Evolutionary conservation across 2,797 vertebrate species (phyloP).

Genomic region (Bryconaethiops microstoma): DNA sequence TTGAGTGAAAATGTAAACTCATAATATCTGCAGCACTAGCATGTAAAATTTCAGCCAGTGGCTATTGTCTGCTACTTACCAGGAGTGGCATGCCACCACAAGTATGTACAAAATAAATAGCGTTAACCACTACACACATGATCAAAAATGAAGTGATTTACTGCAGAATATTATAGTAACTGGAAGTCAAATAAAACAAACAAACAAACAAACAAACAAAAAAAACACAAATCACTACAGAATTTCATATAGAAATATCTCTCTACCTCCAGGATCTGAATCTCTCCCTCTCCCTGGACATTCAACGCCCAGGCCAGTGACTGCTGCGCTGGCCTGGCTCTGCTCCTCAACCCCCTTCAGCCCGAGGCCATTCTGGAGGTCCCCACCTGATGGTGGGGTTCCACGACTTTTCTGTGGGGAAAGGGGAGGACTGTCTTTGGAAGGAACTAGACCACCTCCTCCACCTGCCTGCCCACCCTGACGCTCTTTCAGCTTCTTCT

Average conservation of each 20-base stretch:
- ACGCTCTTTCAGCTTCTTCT: slow-evolving; percentile 95
- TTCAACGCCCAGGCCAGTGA: slow-evolving; percentile 76
- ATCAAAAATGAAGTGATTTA: too few species aligned
- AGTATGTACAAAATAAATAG: too few species aligned
- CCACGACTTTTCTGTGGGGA: slow-evolving; percentile 89
- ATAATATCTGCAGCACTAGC: too few species aligned
- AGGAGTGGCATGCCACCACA: too few species aligned
- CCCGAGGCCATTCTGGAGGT: slow-evolving; percentile 84
- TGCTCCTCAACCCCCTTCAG: slow-evolving; percentile 73
- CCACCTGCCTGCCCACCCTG: slow-evolving; percentile 80
- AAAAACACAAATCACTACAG: too few species aligned
- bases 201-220: too few species aligned
- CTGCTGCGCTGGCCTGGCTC: slow-evolving; percentile 71
- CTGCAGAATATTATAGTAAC: too few species aligned
- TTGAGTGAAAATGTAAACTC: too few species aligned
- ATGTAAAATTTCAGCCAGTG: too few species aligned
- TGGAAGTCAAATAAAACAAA: too few species aligned
- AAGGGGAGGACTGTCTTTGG: slow-evolving; percentile 91
- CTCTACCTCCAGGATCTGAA: slow-evolving; percentile 82
- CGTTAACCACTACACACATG: too few species aligned
- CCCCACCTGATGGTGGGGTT: slow-evolving; percentile 73
- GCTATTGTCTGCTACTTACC: too few species aligned
- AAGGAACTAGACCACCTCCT: slow-evolving; percentile 76
- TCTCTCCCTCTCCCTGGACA: slow-evolving; percentile 73
- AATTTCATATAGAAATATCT: background rate